Conservation (phyloP, 2,888 invertebrate species). For the Saturnia pavonia region DNA sequence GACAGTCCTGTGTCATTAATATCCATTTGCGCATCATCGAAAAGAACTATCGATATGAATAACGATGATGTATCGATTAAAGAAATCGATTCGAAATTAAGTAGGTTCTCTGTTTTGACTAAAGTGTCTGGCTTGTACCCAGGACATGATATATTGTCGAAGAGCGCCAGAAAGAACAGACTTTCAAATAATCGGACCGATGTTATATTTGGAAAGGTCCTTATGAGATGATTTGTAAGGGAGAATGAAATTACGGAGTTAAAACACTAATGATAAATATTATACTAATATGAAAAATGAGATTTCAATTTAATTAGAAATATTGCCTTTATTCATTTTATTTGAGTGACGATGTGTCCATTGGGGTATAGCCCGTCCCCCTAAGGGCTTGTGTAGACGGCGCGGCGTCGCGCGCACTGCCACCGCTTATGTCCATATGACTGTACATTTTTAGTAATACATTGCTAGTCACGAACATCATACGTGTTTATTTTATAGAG, state of each 20-base stretch:
- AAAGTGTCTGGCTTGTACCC: conserved; percentile 49
- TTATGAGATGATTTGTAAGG: conserved; percentile 9
- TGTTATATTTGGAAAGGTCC: background rate
- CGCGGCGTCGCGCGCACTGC: no score
- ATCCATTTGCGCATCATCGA: conserved; percentile 32
- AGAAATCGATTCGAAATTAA: conserved; percentile 35
- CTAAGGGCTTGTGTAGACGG: no score
- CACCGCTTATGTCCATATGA: no score
- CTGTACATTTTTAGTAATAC: no score
- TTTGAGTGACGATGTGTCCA: no score
- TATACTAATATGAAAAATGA: no score
- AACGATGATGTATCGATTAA: conserved; percentile 14
- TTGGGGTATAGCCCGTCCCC: no score
- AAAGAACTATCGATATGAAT: conserved; percentile 23
- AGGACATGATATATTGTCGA: conserved; percentile 47
- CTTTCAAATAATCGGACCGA: background rate
- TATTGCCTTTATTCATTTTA: no score
- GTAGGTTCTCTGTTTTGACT: conserved; percentile 41
- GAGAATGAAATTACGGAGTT: background rate
- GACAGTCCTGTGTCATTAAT: conserved; percentile 33
- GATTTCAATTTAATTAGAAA: no score
- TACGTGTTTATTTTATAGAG: no score
- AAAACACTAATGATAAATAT: no score
- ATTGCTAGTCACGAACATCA: no score
- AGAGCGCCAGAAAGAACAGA: conserved; percentile 22